phyloP scores from a whole-genome alignment of 2,113 vertebrate genomes.

The Brachypodius melanocephalos region DNA sequence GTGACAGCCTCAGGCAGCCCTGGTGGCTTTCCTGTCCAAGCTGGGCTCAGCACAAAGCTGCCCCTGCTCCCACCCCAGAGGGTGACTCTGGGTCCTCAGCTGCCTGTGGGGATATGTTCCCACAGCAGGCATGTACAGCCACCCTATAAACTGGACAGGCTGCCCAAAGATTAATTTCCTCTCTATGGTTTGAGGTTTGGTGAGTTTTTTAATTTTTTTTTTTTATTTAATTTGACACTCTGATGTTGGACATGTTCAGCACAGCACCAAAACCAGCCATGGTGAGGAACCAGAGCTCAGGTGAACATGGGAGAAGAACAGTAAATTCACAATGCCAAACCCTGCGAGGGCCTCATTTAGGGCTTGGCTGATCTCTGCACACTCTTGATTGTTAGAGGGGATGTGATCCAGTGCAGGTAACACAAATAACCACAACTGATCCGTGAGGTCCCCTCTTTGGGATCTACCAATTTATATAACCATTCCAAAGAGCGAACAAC shows the following conservation, averaged over 20 bases:
- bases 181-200: neutral
- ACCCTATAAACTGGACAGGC: neutral
- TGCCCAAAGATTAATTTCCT: neutral
- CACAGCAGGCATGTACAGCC: rapidly evolving
- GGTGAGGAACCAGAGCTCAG: neutral
- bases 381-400: too few species aligned
- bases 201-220: too few species aligned
- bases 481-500: neutral
- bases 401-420: neutral
- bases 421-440: neutral
- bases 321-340: neutral
- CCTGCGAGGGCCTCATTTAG: neutral
- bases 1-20: rapidly evolving
- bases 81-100: neutral
- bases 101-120: neutral
- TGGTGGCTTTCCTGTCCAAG: neutral
- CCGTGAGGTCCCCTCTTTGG: neutral
- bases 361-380: neutral
- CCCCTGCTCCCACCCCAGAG: rapidly evolving
- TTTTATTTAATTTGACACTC: neutral
- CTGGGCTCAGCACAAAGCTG: neutral
- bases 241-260: neutral
- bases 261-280: neutral
- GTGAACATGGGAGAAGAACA: neutral
- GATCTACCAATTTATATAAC: neutral